phyloP scores from a whole-genome alignment of 2,797 vertebrate genomes.

The Phalloptychus januarius region DNA sequence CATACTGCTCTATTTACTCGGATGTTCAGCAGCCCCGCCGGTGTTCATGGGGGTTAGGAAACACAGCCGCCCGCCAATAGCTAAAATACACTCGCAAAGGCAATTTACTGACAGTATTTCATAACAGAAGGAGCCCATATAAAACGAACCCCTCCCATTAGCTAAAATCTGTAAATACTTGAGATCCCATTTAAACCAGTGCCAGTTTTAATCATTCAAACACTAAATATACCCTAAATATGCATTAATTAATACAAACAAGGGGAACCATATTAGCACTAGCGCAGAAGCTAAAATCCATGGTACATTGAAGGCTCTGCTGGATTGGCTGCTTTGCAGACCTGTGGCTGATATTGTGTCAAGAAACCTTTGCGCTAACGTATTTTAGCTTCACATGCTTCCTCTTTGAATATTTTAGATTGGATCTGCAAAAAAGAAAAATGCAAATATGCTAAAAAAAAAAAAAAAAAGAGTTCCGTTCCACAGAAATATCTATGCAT shows the following conservation, averaged over 20 bases:
- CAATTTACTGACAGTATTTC: background rate
- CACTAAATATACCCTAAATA: background rate
- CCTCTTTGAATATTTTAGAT: no score
- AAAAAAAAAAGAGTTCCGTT: background rate
- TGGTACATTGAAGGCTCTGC: background rate
- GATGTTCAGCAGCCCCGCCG: background rate
- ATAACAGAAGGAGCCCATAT: background rate
- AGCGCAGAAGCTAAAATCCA: background rate
- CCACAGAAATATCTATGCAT: background rate
- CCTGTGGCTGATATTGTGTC: background rate
- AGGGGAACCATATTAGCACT: background rate
- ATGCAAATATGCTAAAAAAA: background rate
- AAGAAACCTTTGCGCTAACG: background rate
- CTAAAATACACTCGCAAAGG: background rate
- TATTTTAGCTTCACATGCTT: background rate
- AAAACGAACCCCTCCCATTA: background rate
- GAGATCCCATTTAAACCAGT: background rate
- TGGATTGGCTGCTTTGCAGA: background rate
- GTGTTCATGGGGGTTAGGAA: background rate
- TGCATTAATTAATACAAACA: background rate
- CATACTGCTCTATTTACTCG: conserved; percentile 15
- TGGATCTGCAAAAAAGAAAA: no score
- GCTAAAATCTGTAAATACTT: background rate
- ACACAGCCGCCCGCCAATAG: background rate
- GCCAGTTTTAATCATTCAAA: background rate